Percentiles rank a stretch among this genome's conserved stretches.
phyloP scores from a whole-genome alignment of 2,113 vertebrate species.

The Rhombomys opimus region DNA sequence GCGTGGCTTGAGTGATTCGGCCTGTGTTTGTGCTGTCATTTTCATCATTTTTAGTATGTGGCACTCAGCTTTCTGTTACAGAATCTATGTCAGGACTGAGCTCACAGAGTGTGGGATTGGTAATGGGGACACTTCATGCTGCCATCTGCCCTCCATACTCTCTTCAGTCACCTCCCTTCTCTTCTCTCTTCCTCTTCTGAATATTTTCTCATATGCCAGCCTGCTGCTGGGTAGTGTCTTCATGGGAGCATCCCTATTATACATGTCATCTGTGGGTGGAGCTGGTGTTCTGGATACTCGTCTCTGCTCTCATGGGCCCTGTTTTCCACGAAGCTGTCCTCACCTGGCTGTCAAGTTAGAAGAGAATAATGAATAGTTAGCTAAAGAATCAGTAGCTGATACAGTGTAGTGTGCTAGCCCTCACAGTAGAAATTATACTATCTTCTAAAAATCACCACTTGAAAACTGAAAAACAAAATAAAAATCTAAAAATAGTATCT shows the following conservation, averaged over 20 bases:
- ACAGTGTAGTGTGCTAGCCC: not conserved
- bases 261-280: not conserved
- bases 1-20: not conserved
- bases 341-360: conserved; percentile 41
- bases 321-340: not conserved
- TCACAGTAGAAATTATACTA: not conserved
- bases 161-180: not conserved
- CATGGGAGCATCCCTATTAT: rapidly evolving
- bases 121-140: rapidly evolving
- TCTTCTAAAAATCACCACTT: conserved; percentile 15
- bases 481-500: not conserved
- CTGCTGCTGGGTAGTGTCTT: not conserved
- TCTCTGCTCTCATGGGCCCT: not conserved
- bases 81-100: not conserved
- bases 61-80: not conserved
- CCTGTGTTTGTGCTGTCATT: not conserved
- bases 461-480: not conserved
- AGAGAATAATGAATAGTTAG: conserved; percentile 57
- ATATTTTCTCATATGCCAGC: not conserved
- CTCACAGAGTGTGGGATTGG: not conserved
- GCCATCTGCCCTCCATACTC: not conserved
- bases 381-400: conserved; percentile 16
- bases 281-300: not conserved
- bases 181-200: not conserved
- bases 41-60: not conserved